Evolutionary conservation across 1,140 invertebrate species (phyloP).

Genomic region (Bombus soroeensis): DNA sequence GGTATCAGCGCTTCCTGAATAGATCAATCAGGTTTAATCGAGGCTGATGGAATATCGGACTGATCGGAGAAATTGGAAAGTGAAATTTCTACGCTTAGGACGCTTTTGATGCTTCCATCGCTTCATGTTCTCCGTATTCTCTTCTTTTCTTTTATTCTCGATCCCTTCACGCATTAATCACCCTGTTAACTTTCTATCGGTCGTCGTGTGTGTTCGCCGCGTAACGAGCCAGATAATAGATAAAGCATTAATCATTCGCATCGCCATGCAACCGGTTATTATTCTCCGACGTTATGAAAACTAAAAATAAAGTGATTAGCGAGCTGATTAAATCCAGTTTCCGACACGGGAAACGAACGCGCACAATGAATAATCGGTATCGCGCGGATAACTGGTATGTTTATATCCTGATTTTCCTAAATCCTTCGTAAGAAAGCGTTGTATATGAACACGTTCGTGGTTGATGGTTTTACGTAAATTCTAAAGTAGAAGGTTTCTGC

Average conservation of each 20-base stretch:
- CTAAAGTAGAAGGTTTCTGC: background rate
- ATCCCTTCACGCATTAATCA: background rate
- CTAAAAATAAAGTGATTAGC: conserved; percentile 24
- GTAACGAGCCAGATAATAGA: conserved; percentile 12
- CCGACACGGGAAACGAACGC: background rate
- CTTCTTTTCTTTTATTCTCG: background rate
- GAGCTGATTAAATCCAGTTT: conserved; percentile 21
- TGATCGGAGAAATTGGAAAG: conserved; percentile 1
- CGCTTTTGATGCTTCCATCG: no score
- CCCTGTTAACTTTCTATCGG: conserved; percentile 19
- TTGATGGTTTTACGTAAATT: background rate
- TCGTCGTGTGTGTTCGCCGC: background rate
- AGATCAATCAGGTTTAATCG: conserved; percentile 19
- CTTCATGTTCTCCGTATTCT: background rate
- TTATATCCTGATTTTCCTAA: background rate
- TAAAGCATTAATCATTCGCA: conserved; percentile 32
- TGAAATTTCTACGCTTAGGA: background rate
- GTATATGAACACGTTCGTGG: background rate
- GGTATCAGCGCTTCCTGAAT: background rate
- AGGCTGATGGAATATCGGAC: background rate
- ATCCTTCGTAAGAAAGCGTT: background rate
- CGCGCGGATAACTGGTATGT: background rate
- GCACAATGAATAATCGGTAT: conserved; percentile 11
- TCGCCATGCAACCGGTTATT: conserved; percentile 18
- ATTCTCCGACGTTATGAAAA: background rate